phyloP scores from a whole-genome alignment of 2,797 vertebrate species.

The Sebastes iracundus region DNA sequence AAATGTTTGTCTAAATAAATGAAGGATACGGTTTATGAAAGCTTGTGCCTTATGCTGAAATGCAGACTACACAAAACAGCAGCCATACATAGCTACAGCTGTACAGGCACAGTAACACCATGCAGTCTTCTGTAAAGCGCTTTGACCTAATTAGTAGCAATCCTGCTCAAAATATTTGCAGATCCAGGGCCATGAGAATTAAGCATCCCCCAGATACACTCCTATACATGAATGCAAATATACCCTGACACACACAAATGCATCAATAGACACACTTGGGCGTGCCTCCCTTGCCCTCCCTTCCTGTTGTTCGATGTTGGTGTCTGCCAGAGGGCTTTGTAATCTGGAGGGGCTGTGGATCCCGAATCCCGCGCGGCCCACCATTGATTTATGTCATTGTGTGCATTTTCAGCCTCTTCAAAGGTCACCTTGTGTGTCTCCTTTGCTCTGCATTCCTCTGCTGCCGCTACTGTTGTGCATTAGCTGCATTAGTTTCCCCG shows the following conservation, averaged over 20 bases:
- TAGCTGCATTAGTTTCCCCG: constrained; percentile 51
- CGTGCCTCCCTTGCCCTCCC: constrained; percentile 19
- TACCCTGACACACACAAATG: constrained; percentile 3
- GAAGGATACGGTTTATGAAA: constrained; percentile 28
- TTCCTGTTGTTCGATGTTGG: constrained; percentile 47
- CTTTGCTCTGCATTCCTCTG: constrained; percentile 64
- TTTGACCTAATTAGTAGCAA: constrained; percentile 63
- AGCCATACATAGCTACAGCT: not conserved
- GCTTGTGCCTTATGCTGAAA: not conserved
- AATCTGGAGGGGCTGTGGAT: constrained; percentile 69
- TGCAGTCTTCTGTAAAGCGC: not conserved
- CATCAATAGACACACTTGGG: constrained; percentile 26
- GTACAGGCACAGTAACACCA: not conserved
- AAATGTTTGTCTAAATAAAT: constrained; percentile 50
- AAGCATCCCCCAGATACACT: constrained; percentile 8
- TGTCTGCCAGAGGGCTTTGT: constrained; percentile 65
- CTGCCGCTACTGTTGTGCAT: constrained; percentile 51
- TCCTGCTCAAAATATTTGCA: constrained; percentile 48
- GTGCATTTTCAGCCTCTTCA: constrained; percentile 77
- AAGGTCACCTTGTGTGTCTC: constrained; percentile 80
- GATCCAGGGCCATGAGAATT: constrained; percentile 22
- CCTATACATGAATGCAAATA: constrained; percentile 39
- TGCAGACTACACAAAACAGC: not conserved
- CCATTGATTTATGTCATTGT: constrained; percentile 82
- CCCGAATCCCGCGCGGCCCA: constrained; percentile 61